Evolutionary conservation across 2,797 vertebrate genomes (phyloP).

Genomic region (Epinephelus coioides): DNA sequence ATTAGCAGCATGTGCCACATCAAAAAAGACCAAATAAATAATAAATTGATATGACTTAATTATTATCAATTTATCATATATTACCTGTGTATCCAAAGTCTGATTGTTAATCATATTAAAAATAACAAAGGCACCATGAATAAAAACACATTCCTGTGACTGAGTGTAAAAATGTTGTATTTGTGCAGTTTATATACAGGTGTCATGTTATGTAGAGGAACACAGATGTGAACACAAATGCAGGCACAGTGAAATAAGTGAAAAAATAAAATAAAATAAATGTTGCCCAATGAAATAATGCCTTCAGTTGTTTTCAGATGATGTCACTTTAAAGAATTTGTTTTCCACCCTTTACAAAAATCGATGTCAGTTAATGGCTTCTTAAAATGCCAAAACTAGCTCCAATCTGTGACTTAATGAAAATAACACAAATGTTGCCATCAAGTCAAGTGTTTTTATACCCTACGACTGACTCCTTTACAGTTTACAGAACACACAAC

Average conservation of each 20-base stretch:
- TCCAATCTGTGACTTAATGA: not conserved
- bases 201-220: not conserved
- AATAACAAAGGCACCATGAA: not conserved
- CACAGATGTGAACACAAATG: not conserved
- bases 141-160: not conserved
- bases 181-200: not conserved
- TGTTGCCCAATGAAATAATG: not conserved
- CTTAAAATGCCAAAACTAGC: not conserved
- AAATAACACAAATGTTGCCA: not conserved
- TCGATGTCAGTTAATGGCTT: not conserved
- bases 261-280: too few species aligned
- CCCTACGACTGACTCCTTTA: not conserved
- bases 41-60: not conserved
- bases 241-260: not conserved
- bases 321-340: not conserved
- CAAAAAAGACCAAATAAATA: too few species aligned
- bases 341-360: not conserved
- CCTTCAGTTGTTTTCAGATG: not conserved
- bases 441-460: not conserved
- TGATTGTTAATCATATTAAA: not conserved
- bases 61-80: too few species aligned
- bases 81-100: not conserved
- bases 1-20: not conserved
- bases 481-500: slow-evolving; percentile 33
- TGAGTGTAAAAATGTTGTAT: not conserved